Percentiles rank a stretch among this genome's conserved stretches.
phyloP scores from a whole-genome alignment of 2,113 vertebrate genomes.

The Pseudolaguvia tuberculata region DNA sequence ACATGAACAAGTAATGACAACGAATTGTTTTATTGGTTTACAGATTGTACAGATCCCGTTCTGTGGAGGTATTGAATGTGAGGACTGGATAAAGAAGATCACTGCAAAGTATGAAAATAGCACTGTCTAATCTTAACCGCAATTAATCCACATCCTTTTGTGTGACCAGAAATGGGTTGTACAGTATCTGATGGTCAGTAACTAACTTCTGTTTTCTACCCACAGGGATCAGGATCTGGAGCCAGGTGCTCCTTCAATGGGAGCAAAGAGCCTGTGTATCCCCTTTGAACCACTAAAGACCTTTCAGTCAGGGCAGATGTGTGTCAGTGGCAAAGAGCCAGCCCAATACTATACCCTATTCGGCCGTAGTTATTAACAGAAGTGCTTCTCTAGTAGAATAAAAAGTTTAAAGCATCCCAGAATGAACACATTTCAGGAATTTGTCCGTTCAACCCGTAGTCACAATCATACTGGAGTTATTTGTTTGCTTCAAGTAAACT shows the following conservation, averaged over 20 bases:
- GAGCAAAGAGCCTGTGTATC: slow-evolving; percentile 96
- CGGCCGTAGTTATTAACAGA: slow-evolving; percentile 86
- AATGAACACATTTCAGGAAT: slow-evolving; percentile 2
- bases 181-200: not conserved
- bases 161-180: not conserved
- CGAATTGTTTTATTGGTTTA: not conserved
- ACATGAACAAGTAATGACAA: not conserved
- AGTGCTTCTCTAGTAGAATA: not conserved
- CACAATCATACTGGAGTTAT: slow-evolving; percentile 36
- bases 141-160: not conserved
- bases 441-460: slow-evolving; percentile 34
- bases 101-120: slow-evolving; percentile 80
- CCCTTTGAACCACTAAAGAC: slow-evolving; percentile 84
- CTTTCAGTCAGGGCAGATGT: slow-evolving; percentile 77
- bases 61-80: slow-evolving; percentile 87
- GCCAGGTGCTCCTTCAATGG: slow-evolving; percentile 95
- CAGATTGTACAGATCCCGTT: slow-evolving; percentile 96
- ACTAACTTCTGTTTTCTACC: not conserved
- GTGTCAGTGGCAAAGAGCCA: slow-evolving; percentile 80
- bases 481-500: slow-evolving; percentile 19
- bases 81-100: slow-evolving; percentile 97
- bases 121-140: not conserved
- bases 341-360: slow-evolving; percentile 95
- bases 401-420: not conserved
- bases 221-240: slow-evolving; percentile 92